Percentiles rank a stretch among this genome's conserved stretches.
Evolutionary conservation across 2,113 vertebrate genomes (phyloP).

Genomic region (Oreotrochilus melanogaster): DNA sequence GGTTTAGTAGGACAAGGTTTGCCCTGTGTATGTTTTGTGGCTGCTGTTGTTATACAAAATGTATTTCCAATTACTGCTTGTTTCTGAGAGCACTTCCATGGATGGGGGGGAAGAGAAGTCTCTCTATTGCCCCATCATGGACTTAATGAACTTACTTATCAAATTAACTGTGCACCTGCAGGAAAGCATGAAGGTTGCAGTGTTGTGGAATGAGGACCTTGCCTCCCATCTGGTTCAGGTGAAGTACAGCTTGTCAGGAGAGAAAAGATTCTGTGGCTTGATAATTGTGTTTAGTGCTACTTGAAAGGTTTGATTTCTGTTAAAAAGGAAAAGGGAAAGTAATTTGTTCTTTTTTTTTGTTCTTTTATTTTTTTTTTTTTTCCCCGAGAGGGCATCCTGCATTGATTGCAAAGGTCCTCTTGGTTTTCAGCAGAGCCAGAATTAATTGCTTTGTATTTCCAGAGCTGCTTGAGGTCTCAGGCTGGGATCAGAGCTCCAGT

Average conservation of each 20-base stretch:
- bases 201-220: neutral
- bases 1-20: neutral
- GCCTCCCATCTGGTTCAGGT: neutral
- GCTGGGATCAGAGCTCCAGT: neutral
- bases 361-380: neutral
- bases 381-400: neutral
- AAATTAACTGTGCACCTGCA: neutral
- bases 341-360: neutral
- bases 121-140: neutral
- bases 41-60: neutral
- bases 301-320: neutral
- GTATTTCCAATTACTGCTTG: neutral
- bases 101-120: neutral
- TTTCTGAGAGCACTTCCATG: rapidly evolving
- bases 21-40: neutral
- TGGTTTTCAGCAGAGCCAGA: neutral
- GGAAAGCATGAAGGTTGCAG: neutral
- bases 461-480: neutral
- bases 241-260: neutral
- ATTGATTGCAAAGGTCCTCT: neutral
- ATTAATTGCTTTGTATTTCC: neutral
- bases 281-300: neutral
- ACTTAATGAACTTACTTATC: neutral
- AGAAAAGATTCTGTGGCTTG: neutral
- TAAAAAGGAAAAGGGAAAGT: neutral